Evolutionary conservation across 2,113 vertebrate species (phyloP), one percentile per base, ranked within the genome.

Genomic region (Oryzias celebensis): DNA sequence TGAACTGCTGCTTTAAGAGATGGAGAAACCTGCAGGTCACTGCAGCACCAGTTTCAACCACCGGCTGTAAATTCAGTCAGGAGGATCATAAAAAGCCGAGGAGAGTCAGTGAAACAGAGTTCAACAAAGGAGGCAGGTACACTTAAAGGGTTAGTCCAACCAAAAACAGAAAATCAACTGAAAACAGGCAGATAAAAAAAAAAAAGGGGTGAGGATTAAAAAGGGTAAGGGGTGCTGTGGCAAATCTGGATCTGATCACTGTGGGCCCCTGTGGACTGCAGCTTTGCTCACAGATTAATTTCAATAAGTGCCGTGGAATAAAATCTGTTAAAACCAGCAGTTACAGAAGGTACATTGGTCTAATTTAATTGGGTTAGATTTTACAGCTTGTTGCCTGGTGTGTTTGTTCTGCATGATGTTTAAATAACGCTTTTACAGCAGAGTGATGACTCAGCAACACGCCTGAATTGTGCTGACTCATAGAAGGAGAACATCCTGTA

Each of bases 41-140:
- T 74, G 47, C 57, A 51, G 65, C 58, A 54, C 68, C 74, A 46
- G 68, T 77, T 83, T 82, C 80, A 73, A 18, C 73, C 80, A 61
- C 44, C 64, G 1, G 62, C 69, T 66, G 67, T 52, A 58, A 75
- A 78, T 59, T 65, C 1, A n/a, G 48, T 66, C 46, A 56, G 51
- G 66, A 68, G 48, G 48, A 51, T 73, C 60, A 23, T 59, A 66
- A 71, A 57, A 62, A 36, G 58, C 14, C 22, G 51, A 56, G 48
- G 41, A 49, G 59, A n/a, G 54, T 71, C 53, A 69, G 80, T 41
- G 63, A 58, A 53, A 60, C 57, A 68, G 52, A 60, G 58, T 69
- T 76, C 62, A 85, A 87, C 80, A 75, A 76, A 84, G 82, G 75
- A 87, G 82, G 85, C 82, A 86, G 89, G 75, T 83, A 46, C 44